Evolutionary conservation across 2,113 vertebrate species (phyloP).

Genomic region (Sinocyclocheilus maitianheensis): DNA sequence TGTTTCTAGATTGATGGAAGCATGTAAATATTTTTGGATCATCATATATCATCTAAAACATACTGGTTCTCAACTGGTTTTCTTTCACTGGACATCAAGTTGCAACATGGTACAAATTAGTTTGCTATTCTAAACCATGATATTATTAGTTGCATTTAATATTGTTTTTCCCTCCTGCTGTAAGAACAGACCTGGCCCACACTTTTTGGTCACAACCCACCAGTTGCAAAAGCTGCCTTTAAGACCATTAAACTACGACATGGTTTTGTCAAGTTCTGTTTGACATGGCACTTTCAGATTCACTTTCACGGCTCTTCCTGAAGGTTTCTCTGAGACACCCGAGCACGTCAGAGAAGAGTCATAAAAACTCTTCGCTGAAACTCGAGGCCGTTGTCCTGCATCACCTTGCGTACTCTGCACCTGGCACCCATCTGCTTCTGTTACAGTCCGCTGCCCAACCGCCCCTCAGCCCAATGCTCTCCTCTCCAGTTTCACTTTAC

Average conservation of each 20-base stretch:
- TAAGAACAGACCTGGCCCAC: too few relatives aligned
- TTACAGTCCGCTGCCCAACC: slow-evolving; percentile 25
- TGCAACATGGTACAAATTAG: not conserved
- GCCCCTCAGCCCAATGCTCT: not conserved
- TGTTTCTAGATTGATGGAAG: not conserved
- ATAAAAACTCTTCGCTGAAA: slow-evolving; percentile 41
- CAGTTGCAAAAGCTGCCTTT: too few relatives aligned
- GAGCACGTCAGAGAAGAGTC: slow-evolving; percentile 30
- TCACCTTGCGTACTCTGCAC: slow-evolving; percentile 37
- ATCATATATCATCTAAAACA: not conserved
- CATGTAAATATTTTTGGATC: not conserved
- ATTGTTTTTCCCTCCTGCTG: too few relatives aligned
- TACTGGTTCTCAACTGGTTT: not conserved
- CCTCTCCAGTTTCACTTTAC: slow-evolving; percentile 65
- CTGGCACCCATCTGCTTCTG: slow-evolving; percentile 48
- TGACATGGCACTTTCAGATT: not conserved
- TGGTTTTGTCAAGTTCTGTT: not conserved
- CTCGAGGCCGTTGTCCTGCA: slow-evolving; percentile 27
- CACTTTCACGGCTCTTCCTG: slow-evolving; percentile 27
- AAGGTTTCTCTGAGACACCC: slow-evolving; percentile 19
- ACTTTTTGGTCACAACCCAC: too few relatives aligned
- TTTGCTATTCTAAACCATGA: not conserved
- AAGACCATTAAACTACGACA: too few relatives aligned
- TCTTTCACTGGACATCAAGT: not conserved
- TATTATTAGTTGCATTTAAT: too few relatives aligned